Base-by-base conservation (phyloP, 2,797 vertebrate species). In the Cryptoprocta ferox region DNA sequence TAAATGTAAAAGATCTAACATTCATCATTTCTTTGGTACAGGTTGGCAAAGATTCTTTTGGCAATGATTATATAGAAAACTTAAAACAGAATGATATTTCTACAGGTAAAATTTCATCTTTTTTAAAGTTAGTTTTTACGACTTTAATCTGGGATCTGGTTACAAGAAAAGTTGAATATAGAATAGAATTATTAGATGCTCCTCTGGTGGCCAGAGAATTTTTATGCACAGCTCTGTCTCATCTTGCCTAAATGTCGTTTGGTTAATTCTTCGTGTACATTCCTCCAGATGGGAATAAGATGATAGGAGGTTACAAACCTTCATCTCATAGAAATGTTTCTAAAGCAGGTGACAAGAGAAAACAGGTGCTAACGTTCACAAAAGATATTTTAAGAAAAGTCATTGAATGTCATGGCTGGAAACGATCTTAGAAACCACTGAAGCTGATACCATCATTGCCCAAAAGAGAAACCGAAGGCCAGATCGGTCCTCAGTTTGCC, bases 21-120 rank as follows among this genome's bases (percentile, higher is more conserved):
- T 95, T 98, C 96, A 98, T 98, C 97, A 98, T 98, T 92, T 98
- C 96, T 98, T 98, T 98, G 93, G 93, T 98, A 91, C 98, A 99
- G 99, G 99, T 99, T 98, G 99, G 99, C 91, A 99, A 99, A 97
- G 99, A 99, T 98, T 99, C 99, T 98, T 99, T 99, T 99, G 99
- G 99, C 98, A 99, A 99, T 98, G 99, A 99, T 98, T 99, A 99
- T 98, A 99, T 99, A 98, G 99, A 99, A 98, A 99, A 99, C 98
- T 99, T 99, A 98, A 99, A 99, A 99, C 99, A 99, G 98, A 99
- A 99, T 95, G 98, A 98, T 89, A 99, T 99, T 98, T 99, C 99
- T 98, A 99, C 99, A 99, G 99, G 99, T 99, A 99, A 98, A 96
- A 87, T 95, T 98, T 97, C 65, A 88, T 88, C 68, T 96, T 97